phyloP scores from a whole-genome alignment of 2,888 invertebrate species.

The Gymnoscelis rufifasciata region DNA sequence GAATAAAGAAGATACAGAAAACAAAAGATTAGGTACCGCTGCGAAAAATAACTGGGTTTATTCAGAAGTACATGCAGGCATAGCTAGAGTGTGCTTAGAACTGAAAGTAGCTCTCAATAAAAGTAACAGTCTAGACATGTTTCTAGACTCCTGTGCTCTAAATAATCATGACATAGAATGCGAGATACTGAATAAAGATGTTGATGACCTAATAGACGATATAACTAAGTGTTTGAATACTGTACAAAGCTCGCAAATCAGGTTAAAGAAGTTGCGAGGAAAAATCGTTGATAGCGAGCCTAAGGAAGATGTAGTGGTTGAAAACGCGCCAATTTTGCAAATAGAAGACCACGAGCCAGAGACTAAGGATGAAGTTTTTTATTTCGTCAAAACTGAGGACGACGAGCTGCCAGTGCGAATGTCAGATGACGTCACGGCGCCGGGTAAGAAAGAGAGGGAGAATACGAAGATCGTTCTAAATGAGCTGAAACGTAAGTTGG shows the following conservation, averaged over 20 bases:
- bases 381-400: conserved; percentile 65
- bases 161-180: conserved; percentile 60
- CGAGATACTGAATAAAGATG: conserved; percentile 55
- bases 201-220: conserved; percentile 59
- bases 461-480: conserved; percentile 58
- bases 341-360: conserved; percentile 61
- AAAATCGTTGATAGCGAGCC: conserved; percentile 37
- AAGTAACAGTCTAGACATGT: conserved; percentile 60
- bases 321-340: conserved; percentile 42
- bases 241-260: conserved; percentile 57
- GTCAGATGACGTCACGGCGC: conserved; percentile 55
- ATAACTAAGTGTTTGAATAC: conserved; percentile 56
- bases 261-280: conserved; percentile 58
- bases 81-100: conserved; percentile 59
- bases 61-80: conserved; percentile 63
- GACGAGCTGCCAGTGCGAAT: conserved; percentile 38
- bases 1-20: conserved; percentile 35
- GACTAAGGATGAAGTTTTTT: conserved; percentile 69
- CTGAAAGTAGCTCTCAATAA: conserved; percentile 59
- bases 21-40: conserved; percentile 50
- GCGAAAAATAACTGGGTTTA: conserved; percentile 61
- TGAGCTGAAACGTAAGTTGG: conserved; percentile 65
- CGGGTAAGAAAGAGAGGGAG: conserved; percentile 62
- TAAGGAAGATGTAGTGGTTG: conserved; percentile 36
- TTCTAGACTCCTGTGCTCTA: conserved; percentile 64